These are phyloP conservation scores for Pocillopora meandrina DNA, from an alignment of 92 coral and sea anemone species.

Conservation along the genomic window DNA sequence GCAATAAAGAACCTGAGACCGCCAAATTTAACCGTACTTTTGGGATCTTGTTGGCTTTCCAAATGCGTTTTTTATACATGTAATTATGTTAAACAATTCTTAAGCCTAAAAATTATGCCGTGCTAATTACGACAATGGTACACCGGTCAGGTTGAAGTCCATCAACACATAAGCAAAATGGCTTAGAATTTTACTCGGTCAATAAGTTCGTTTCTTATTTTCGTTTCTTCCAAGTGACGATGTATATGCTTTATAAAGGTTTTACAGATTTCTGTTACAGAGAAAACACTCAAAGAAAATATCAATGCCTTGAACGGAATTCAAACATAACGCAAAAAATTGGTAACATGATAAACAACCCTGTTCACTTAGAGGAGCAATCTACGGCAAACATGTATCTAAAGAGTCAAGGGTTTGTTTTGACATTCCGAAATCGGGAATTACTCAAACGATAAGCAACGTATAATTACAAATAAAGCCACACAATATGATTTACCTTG, in stretches of 20 bases:
- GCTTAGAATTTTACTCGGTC: neutral
- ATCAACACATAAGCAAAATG: neutral
- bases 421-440: neutral
- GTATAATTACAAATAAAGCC: neutral
- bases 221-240: too few relatives aligned
- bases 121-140: neutral
- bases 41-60: neutral
- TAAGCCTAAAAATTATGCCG: neutral
- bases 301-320: too few relatives aligned
- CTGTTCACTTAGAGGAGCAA: neutral
- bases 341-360: too few relatives aligned
- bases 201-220: too few relatives aligned
- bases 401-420: neutral
- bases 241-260: too few relatives aligned
- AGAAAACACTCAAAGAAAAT: too few relatives aligned
- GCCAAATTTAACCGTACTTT: neutral
- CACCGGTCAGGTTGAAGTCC: neutral
- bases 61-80: neutral
- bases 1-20: neutral
- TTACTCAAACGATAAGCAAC: neutral
- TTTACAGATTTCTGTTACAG: too few relatives aligned
- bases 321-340: too few relatives aligned
- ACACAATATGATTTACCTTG: conserved; percentile 13
- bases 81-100: neutral
- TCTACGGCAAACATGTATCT: neutral